phyloP scores from a whole-genome alignment of 2,113 vertebrate genomes.

The Pelecanoides urinatrix region DNA sequence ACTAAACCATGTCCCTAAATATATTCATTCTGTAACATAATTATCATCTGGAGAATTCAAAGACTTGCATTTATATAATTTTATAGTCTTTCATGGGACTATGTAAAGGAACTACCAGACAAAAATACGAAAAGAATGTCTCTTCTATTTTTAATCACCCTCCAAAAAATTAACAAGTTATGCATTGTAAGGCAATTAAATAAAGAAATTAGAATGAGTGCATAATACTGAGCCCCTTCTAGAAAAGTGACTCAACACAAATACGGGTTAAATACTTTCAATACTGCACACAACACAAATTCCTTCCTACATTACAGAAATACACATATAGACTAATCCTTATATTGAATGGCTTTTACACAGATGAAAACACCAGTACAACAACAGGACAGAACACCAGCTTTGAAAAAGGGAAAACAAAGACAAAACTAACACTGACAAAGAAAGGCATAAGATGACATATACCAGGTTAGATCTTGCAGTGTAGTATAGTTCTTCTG shows the following conservation, averaged over 20 bases:
- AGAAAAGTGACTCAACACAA: background rate
- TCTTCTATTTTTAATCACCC: background rate
- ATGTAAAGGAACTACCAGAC: background rate
- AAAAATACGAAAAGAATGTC: background rate
- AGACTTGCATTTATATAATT: background rate
- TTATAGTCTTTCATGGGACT: background rate
- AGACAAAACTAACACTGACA: constrained; percentile 72
- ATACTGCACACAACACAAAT: background rate
- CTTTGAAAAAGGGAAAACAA: constrained; percentile 37
- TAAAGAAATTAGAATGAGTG: background rate
- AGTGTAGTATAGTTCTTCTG: constrained; percentile 98
- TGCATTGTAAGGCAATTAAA: background rate
- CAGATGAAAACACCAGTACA: background rate
- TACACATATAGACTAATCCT: background rate
- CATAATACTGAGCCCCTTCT: background rate
- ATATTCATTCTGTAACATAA: background rate
- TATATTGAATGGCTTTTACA: background rate
- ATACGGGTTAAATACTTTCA: background rate
- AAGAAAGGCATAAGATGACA: constrained; percentile 77
- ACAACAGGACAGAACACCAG: constrained; percentile 42
- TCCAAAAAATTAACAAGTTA: background rate
- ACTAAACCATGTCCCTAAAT: too few species aligned
- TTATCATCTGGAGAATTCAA: background rate
- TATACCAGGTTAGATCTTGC: constrained; percentile 99
- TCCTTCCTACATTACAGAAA: background rate